phyloP scores from a whole-genome alignment of 2,797 vertebrate genomes.

The Siniperca undulata region DNA sequence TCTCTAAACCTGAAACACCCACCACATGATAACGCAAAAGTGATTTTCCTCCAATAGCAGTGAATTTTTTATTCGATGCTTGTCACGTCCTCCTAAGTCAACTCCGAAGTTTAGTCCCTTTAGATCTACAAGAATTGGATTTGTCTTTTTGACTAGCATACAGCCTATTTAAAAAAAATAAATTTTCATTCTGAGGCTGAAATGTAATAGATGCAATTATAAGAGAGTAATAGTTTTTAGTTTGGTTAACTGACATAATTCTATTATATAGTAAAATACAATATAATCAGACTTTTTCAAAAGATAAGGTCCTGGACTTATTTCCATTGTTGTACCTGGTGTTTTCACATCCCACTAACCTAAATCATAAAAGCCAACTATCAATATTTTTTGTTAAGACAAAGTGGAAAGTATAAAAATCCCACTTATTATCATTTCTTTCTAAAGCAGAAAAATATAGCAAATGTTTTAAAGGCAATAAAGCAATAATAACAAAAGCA shows the following conservation, averaged over 20 bases:
- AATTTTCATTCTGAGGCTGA: background rate
- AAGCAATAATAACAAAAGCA: background rate
- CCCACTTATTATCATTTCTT: background rate
- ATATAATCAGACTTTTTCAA: background rate
- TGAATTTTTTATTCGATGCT: slow-evolving; percentile 17
- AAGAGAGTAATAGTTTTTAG: background rate
- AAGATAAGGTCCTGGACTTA: background rate
- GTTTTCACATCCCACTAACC: background rate
- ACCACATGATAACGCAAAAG: slow-evolving; percentile 21
- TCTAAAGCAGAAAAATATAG: background rate
- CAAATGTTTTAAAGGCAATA: background rate
- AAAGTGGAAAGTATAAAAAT: background rate
- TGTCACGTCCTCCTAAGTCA: slow-evolving; percentile 9
- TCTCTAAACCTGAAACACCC: slow-evolving; percentile 46
- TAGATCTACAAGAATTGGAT: background rate
- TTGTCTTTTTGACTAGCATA: background rate
- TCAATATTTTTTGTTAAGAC: background rate
- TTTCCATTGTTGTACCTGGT: background rate
- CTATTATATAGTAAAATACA: background rate
- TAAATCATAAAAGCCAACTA: background rate
- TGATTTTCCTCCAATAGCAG: slow-evolving; percentile 33
- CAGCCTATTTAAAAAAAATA: background rate
- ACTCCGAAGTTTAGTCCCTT: slow-evolving; percentile 5
- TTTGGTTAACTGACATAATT: background rate
- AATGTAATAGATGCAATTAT: background rate